phyloP scores from a whole-genome alignment of 1,140 invertebrate species.

The Lepidurus couesii region DNA sequence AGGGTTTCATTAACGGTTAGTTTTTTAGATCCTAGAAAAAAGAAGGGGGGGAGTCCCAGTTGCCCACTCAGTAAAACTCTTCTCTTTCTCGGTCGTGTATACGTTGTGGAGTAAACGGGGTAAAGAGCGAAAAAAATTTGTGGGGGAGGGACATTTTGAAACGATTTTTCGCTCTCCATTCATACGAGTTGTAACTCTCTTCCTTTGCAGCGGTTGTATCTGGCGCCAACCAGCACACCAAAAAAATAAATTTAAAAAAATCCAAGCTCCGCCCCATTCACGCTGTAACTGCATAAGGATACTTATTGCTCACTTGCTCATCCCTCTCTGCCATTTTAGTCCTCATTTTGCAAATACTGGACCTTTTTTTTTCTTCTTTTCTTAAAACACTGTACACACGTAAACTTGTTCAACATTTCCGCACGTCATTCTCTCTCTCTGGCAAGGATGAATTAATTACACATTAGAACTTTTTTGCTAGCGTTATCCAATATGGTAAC shows the following conservation, averaged over 20 bases:
- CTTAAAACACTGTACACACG: neutral
- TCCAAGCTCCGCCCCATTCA: neutral
- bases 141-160: neutral
- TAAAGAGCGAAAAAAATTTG: neutral
- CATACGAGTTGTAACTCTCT: neutral
- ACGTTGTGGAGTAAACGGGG: neutral
- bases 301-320: neutral
- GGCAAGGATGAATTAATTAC: slow-evolving; percentile 8
- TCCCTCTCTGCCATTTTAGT: neutral
- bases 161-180: neutral
- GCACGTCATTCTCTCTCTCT: neutral
- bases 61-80: neutral
- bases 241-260: neutral
- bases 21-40: neutral
- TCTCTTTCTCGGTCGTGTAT: neutral
- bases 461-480: neutral
- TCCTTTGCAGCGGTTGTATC: neutral
- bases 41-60: neutral
- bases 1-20: neutral
- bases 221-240: neutral
- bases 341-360: slow-evolving; percentile 1
- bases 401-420: neutral
- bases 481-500: neutral
- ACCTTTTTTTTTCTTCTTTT: neutral
- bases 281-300: slow-evolving; percentile 1